phyloP scores from a whole-genome alignment of 2,113 vertebrate species.

The Takifugu bimaculatus region DNA sequence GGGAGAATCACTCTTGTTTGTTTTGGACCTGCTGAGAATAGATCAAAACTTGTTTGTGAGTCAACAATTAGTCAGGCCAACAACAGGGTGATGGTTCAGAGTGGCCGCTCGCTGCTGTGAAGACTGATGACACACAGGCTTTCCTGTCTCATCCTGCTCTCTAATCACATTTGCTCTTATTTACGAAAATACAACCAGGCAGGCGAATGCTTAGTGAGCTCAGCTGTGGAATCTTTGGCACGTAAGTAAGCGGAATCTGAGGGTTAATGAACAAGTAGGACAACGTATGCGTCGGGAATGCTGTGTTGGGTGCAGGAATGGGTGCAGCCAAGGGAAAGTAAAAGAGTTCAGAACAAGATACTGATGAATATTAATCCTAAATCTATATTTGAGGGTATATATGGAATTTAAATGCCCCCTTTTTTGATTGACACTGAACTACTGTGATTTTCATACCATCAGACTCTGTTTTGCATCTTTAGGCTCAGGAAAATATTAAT shows the following conservation, averaged over 20 bases:
- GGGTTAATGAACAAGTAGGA: not conserved
- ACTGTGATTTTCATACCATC: too few relatives aligned
- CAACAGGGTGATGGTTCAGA: not conserved
- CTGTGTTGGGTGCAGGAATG: not conserved
- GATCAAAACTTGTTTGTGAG: too few relatives aligned
- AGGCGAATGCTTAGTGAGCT: too few relatives aligned
- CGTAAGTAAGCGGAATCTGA: constrained; percentile 2
- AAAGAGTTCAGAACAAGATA: not conserved
- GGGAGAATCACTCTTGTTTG: too few relatives aligned
- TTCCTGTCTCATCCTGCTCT: not conserved
- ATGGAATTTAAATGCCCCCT: too few relatives aligned
- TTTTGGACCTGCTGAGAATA: too few relatives aligned
- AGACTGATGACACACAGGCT: not conserved
- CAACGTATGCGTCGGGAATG: not conserved
- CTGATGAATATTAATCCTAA: too few relatives aligned
- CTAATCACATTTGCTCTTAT: constrained; percentile 8
- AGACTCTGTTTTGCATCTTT: too few relatives aligned
- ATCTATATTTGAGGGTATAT: too few relatives aligned
- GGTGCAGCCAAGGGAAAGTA: not conserved
- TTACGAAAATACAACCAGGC: not conserved
- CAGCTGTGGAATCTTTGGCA: not conserved
- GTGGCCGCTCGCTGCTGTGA: not conserved
- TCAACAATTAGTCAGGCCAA: too few relatives aligned
- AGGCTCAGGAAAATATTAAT: too few relatives aligned
- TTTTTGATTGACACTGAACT: too few relatives aligned